These are phyloP conservation scores for Heliconius melpomene DNA, from an alignment of 1,140 invertebrate species.

Conservation along the genomic window DNA sequence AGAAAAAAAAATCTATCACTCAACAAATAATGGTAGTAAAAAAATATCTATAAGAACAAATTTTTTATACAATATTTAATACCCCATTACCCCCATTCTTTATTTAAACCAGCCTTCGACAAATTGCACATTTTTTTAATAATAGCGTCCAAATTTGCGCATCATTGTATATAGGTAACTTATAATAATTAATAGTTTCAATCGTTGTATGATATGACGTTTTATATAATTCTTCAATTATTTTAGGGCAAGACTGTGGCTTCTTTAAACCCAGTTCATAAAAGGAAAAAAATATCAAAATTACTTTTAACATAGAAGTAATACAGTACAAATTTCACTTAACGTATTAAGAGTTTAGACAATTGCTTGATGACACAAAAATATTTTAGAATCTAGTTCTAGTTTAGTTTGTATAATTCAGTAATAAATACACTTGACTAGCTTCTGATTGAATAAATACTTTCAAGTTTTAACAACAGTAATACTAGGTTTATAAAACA, in stretches of 20 bases:
- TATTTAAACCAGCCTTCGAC: neutral
- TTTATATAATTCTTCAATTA: neutral
- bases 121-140: neutral
- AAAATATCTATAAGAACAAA: neutral
- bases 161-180: neutral
- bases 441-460: constrained; percentile 10
- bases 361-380: neutral
- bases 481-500: constrained; percentile 16
- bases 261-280: neutral
- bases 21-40: neutral
- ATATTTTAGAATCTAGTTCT: neutral
- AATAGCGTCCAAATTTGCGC: neutral
- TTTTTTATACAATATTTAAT: too few species aligned
- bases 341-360: neutral
- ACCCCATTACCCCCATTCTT: too few species aligned
- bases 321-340: neutral
- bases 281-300: neutral
- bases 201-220: constrained; percentile 6
- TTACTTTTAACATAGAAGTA: neutral
- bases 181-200: neutral
- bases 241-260: neutral
- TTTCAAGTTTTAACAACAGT: neutral
- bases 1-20: neutral
- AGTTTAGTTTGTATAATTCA: constrained; percentile 6
- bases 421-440: constrained; percentile 36